phyloP scores from a whole-genome alignment of 2,888 invertebrate species.

The Rhagophthalmus giganteus region DNA sequence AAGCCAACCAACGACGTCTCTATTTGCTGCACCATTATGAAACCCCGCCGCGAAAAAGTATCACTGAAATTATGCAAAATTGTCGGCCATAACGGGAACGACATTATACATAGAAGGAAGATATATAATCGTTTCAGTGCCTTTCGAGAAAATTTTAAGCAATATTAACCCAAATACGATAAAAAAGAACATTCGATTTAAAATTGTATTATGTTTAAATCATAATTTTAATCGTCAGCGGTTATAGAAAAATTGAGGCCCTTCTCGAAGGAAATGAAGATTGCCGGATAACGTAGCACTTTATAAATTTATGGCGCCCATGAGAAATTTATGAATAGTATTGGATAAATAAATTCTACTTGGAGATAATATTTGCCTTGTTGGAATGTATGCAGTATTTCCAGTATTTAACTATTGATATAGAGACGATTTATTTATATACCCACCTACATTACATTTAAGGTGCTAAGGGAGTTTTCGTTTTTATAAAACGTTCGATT shows the following conservation, averaged over 20 bases:
- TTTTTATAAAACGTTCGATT: too few species aligned
- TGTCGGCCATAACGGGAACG: slow-evolving; percentile 32
- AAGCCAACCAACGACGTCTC: slow-evolving; percentile 8
- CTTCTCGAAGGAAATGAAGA: slow-evolving; percentile 36
- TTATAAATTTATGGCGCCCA: slow-evolving; percentile 39
- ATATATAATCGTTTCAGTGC: slow-evolving; percentile 21
- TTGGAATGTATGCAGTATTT: slow-evolving; percentile 32
- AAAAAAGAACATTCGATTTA: too few species aligned
- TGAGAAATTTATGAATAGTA: slow-evolving; percentile 41
- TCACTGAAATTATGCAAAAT: slow-evolving; percentile 33
- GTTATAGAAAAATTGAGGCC: slow-evolving; percentile 29
- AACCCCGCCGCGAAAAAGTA: slow-evolving; percentile 13
- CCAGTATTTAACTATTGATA: too few species aligned
- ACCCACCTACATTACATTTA: too few species aligned
- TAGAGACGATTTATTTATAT: too few species aligned
- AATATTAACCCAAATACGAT: slow-evolving; percentile 22
- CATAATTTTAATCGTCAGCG: slow-evolving; percentile 23
- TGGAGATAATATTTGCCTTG: slow-evolving; percentile 34
- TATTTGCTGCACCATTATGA: slow-evolving; percentile 18
- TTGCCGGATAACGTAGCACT: slow-evolving; percentile 36
- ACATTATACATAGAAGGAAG: slow-evolving; percentile 24
- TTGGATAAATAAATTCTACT: slow-evolving; percentile 35
- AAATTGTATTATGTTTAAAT: slow-evolving; percentile 33
- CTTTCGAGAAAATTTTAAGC: slow-evolving; percentile 6
- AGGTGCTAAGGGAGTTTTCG: too few species aligned